Conservation (phyloP, 2,113 vertebrate species). For the Macaca fascicularis region T2T-MFA8v1.1 NC_088381.1:24801501-24802000, state of each 20-base stretch:
- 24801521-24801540: not conserved
- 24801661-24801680: not conserved
- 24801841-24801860: not conserved
- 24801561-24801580: slow-evolving; percentile 9
- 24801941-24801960: slow-evolving; percentile 4
- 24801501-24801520: not conserved
- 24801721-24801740: not conserved
- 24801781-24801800: not conserved
- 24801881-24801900: not conserved
- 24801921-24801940: not conserved
- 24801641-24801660: not conserved
- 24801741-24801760: not conserved
- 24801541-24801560: slow-evolving; percentile 48
- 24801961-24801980: not conserved
- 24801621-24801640: not conserved
- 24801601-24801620: slow-evolving; percentile 8
- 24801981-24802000: not conserved
- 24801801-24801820: not conserved
- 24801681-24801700: not conserved
- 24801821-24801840: not conserved
- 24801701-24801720: not conserved
- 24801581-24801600: slow-evolving; percentile 19
- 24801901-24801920: not conserved
- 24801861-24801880: slow-evolving; percentile 7
- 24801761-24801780: not conserved